Percentiles rank a stretch among this genome's conserved stretches.
These are phyloP conservation scores for Amiota minor DNA, from an alignment of 2,888 invertebrate species.

Conservation along the genomic window DNA sequence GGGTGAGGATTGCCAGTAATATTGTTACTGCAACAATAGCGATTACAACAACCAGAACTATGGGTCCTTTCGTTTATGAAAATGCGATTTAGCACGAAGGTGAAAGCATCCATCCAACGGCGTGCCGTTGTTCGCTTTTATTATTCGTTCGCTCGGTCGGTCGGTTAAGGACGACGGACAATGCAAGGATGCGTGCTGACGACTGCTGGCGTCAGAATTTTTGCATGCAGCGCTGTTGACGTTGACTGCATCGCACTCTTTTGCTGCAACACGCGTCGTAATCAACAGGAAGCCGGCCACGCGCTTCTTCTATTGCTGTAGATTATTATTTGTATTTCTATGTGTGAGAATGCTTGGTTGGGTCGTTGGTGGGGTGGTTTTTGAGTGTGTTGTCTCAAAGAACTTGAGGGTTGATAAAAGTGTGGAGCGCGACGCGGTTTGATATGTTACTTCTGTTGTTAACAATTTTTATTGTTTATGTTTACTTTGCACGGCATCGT, in stretches of 20 bases:
- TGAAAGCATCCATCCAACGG: conserved; percentile 34
- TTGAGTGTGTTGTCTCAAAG: conserved; percentile 9
- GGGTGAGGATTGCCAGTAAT: conserved; percentile 56
- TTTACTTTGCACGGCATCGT: conserved; percentile 13
- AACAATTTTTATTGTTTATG: conserved; percentile 23
- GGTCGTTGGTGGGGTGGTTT: background rate
- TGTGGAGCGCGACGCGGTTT: background rate
- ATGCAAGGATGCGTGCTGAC: conserved; percentile 12
- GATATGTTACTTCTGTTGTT: background rate
- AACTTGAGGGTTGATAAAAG: background rate
- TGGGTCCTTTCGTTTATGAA: conserved; percentile 38
- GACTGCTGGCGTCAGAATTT: background rate
- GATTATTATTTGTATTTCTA: background rate
- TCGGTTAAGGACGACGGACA: background rate
- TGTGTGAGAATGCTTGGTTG: background rate
- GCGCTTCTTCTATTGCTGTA: too few relatives aligned
- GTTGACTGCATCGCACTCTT: conserved; percentile 14
- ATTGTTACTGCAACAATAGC: conserved; percentile 64
- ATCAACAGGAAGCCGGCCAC: conserved; percentile 30
- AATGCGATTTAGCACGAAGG: conserved; percentile 44
- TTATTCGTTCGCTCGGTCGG: background rate
- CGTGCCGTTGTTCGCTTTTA: background rate
- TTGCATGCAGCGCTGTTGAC: conserved; percentile 21
- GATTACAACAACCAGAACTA: conserved; percentile 46
- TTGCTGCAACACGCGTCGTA: conserved; percentile 24